Evolutionary conservation across 1,140 invertebrate species (phyloP), one percentile per base, ranked within the genome.

Genomic region (Drosophila nigrodunni): DNA sequence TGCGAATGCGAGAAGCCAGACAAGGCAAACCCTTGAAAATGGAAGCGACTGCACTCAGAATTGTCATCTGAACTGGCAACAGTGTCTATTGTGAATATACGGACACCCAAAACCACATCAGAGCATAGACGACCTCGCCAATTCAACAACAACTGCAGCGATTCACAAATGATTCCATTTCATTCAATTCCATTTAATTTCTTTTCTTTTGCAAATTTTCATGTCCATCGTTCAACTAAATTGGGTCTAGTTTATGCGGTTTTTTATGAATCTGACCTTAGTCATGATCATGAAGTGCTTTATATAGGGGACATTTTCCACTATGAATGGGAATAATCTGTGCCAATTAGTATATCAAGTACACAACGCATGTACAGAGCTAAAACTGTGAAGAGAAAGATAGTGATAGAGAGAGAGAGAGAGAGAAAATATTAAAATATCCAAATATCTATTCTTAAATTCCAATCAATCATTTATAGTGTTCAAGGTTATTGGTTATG

Each of bases 201-300:
- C 60, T 57, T 64, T 64, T 69, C 58, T 69, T 58, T 73, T 8
- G 65, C 71, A 21, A 74, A 80, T 85, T 87, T 30, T 88, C 55
- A 78, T 71, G 67, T 59, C 10, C 54, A 52, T 54, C 8, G 75
- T 59, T 79, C 62, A 59, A 68, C 72, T 89, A 82, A 89, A 89
- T 89, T 90, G 76, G 78, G 78, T 89, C 81, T 82, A 86, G 81
- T 86, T 82, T 90, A 86, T 89, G 81, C 68, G 86, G 73, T 80
- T 30, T 90, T 87, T 88, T 76, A 90, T 90, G 72, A 90, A 89
- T 86, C 76, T 86, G 86, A 89, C 86, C 86, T 90, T 79, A 82
- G 81, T 85, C 85, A 85, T 89, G 85, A 89, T 76, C 85, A 78
- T 89, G 85, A 89, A 85, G 65, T 61, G 55, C 66, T 77, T 62